Base-by-base conservation (phyloP, 1,140 invertebrate genomes). In the Caenorhabditis tropicalis region DNA sequence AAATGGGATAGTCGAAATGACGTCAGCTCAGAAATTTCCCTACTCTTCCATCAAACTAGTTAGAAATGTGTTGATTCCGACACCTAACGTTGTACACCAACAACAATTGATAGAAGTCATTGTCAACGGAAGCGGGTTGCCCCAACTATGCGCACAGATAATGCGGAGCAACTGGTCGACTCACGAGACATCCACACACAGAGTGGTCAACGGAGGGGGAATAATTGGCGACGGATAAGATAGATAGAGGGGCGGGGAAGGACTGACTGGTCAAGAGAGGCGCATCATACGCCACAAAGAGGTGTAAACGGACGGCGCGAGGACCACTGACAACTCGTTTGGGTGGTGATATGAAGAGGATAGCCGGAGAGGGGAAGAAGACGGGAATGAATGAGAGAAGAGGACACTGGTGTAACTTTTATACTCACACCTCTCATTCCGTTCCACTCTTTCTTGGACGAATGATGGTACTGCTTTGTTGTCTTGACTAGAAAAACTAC, bases 311-410 rank as follows among this genome's bases (percentile, higher is more conserved):
- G 65, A 43, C 65, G 65, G 29, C 36, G 65, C 36, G 21, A 43
- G 36, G 33, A 74, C 65, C 65, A 74, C 65, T 74, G 65, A 74
- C 65, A 74, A 74, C 65, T 74, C 65, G 65, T 74, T 74, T 74
- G 65, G n/a, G 65, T 74, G 65, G 65, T 74, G 36, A 43, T 39
- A 74, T 43, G 36, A 74, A n/a, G 65, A 74, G 65, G 24, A 74
- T n/a, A n/a, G 65, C 39, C n/a, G 58, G 33, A 65, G 58, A 9
- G 58, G 58, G 9, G 9, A 46, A 16, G 16, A 16, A 46, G 10
- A 29, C 7, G 9, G 29, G 58, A 21, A 46, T 33, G 53, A 43
- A n/a, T 27, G 51, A 27, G 51, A 56, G 51, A n/a, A 51, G 48
- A 19, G 48, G 48, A 43, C 65, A 60, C 31, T 43, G 65, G 65